phyloP scores from a whole-genome alignment of 1,140 invertebrate species.

The Drosophila nebulosa region DNA sequence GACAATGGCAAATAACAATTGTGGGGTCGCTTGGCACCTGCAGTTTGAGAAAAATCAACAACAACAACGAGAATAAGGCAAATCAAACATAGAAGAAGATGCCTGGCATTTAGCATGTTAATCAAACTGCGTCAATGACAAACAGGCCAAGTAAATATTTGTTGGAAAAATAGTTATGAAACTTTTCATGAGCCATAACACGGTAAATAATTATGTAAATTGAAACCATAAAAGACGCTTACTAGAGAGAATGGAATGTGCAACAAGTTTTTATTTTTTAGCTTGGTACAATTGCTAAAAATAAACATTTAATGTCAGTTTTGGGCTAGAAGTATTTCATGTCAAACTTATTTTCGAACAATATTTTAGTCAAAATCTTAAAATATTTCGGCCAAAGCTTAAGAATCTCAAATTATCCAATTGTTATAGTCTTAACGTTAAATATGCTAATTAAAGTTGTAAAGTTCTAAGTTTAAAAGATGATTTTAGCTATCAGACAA shows the following conservation, averaged over 20 bases:
- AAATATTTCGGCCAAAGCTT: too few relatives aligned
- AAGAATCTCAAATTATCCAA: too few relatives aligned
- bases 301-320: too few relatives aligned
- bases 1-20: slow-evolving; percentile 55
- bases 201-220: neutral
- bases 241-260: neutral
- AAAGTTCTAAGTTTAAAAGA: too few relatives aligned
- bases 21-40: slow-evolving; percentile 44
- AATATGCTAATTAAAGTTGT: too few relatives aligned
- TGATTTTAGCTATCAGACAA: too few relatives aligned
- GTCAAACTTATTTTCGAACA: too few relatives aligned
- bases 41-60: slow-evolving; percentile 3
- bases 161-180: neutral
- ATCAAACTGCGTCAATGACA: neutral
- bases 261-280: neutral
- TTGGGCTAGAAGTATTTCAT: too few relatives aligned
- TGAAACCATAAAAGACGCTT: neutral
- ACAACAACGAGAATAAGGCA: neutral
- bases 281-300: neutral
- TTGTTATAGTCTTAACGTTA: too few relatives aligned
- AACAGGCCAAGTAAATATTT: slow-evolving; percentile 1
- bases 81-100: neutral
- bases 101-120: neutral
- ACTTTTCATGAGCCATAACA: neutral
- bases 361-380: too few relatives aligned